Evolutionary conservation across 2,113 vertebrate species (phyloP).

Genomic region (Eira barbara): DNA sequence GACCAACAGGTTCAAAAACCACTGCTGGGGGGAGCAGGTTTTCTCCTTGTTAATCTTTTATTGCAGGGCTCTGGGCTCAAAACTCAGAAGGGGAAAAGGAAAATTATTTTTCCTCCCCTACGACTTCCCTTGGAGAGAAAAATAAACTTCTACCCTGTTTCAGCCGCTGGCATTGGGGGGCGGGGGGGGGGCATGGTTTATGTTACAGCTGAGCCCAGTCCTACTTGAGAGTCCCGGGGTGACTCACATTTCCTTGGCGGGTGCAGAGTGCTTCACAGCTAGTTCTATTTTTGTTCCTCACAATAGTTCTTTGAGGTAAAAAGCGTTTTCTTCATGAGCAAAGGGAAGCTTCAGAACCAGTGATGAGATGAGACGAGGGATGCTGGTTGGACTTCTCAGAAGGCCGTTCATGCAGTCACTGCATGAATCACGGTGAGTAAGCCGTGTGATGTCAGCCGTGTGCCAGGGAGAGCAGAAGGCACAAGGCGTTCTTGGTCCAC

Average conservation of each 20-base stretch:
- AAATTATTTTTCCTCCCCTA: not conserved
- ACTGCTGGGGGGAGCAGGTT: not conserved
- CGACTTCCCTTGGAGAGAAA: not conserved
- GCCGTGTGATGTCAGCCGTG: not conserved
- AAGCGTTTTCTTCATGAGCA: conserved; percentile 51
- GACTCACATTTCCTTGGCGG: conserved; percentile 51
- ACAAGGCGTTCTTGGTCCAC: not conserved
- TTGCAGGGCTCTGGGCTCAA: not conserved
- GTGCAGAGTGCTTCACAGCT: not conserved
- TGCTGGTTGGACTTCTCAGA: conserved; percentile 28
- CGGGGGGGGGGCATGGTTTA: not conserved
- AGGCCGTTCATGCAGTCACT: conserved; percentile 22
- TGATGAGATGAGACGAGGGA: not conserved
- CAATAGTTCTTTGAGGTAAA: conserved; percentile 44
- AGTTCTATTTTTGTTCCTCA: conserved; percentile 27
- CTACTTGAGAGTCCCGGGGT: not conserved
- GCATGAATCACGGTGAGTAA: not conserved
- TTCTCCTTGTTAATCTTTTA: not conserved
- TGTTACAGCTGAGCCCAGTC: not conserved
- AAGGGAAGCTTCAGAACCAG: not conserved
- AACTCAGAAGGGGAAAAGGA: not conserved
- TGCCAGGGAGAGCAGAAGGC: conserved; percentile 37
- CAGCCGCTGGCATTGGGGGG: not conserved
- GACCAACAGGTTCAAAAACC: not conserved
- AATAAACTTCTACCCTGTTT: not conserved